A percentile compares a stretch with the other conserved stretches of the same genome.
phyloP scores from a whole-genome alignment of 2,113 vertebrate genomes.

The Drymodes brunneopygia region DNA sequence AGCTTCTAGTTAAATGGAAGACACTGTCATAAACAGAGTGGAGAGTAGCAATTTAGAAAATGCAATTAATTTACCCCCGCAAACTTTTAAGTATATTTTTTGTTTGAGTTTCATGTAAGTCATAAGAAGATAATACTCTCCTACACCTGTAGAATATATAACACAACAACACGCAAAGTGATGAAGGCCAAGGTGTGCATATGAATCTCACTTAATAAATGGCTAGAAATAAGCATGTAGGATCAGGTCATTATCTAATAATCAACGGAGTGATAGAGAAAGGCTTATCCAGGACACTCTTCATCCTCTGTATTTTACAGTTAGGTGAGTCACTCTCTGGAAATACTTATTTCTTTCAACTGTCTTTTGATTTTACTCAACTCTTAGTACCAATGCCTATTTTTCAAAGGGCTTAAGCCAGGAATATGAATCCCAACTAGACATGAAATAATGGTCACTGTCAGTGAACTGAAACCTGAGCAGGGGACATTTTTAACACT shows the following conservation, averaged over 20 bases:
- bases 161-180: background rate
- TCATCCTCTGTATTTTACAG: background rate
- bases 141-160: background rate
- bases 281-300: background rate
- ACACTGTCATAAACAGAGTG: background rate
- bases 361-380: background rate
- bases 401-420: background rate
- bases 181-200: background rate
- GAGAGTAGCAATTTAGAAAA: background rate
- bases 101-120: background rate
- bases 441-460: background rate
- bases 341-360: background rate
- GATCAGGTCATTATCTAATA: background rate
- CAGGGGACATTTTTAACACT: background rate
- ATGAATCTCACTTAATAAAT: background rate
- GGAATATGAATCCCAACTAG: background rate
- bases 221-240: background rate
- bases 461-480: background rate
- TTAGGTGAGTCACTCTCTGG: background rate
- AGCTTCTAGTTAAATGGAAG: background rate
- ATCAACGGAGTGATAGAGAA: background rate
- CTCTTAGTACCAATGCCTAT: background rate
- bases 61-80: background rate
- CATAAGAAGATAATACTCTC: background rate
- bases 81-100: background rate